Evolutionary conservation across 2,113 vertebrate genomes (phyloP), one percentile per base, ranked within the genome.

Genomic region (Abramis brama): DNA sequence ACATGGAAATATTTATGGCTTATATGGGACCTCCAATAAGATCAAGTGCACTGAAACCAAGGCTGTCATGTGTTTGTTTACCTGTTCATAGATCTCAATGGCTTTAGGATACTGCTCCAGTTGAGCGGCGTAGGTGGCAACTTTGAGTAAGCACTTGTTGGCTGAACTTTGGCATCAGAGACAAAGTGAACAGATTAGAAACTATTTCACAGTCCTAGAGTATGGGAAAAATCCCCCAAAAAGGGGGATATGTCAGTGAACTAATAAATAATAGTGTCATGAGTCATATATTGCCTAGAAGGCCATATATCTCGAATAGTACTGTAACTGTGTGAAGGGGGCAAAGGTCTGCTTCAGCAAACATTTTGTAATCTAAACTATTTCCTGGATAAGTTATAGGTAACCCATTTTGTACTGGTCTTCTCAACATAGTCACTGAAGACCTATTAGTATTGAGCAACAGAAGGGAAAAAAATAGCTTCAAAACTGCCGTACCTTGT

Each of bases 71-170:
- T 50, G 1, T 62, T 36, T 6, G 10, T 25, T 83, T 59, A 96
- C 97, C 96, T 98, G 97, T 71, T 98, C 97, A 0, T 97, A 98
- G 88, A 98, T 98, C 90, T 98, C 97, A 0, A 97, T 94, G 6
- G 97, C 97, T 88, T 97, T 98, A 75, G 93, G 96, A 86, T 98
- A 98, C 91, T 97, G 96, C 90, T 98, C 97, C 93, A 98, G 93
- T 91, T 97, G 97, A 0, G 97, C 97, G 0, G 97, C 95, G 0
- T 98, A 98, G 0, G 96, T 95, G 0, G 97, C 97, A 77, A 98
- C 97, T 92, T 98, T 98, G 88, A 98, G 93, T 87, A 98, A 94
- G 91, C 97, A 98, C 94, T 98, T 98, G 94, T 98, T 98, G 59
- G 97, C 97, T 30, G 97, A 97, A 91, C 97, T 98, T 88, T 50